A percentile compares a stretch with the other conserved stretches of the same genome.
Conservation (phyloP, 1,140 invertebrate genomes). For the Drosophila eugracilis region DNA sequence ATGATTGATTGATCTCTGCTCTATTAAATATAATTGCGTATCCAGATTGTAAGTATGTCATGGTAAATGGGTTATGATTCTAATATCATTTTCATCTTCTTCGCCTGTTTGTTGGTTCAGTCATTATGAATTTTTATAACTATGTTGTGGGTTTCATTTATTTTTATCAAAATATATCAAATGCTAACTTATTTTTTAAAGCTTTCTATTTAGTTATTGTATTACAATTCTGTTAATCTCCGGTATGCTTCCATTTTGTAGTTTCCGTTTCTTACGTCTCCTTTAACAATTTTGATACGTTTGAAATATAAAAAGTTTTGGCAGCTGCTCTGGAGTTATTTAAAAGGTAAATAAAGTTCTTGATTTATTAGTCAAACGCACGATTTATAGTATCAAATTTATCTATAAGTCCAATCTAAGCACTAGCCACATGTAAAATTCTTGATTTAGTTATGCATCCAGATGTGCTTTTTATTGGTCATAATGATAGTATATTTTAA, state of each 20-base stretch:
- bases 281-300: constrained; percentile 27
- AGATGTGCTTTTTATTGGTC: constrained; percentile 22
- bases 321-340: constrained; percentile 64
- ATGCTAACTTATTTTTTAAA: constrained; percentile 80
- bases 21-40: constrained; percentile 7
- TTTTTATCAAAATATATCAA: constrained; percentile 79
- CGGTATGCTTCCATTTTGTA: constrained; percentile 10
- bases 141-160: constrained; percentile 44
- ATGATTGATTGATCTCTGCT: constrained; percentile 23
- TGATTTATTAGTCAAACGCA: constrained; percentile 17
- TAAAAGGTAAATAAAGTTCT: constrained; percentile 33
- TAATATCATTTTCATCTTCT: constrained; percentile 9
- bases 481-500: constrained; percentile 2
- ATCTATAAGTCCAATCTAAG: constrained; percentile 56
- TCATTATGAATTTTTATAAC: constrained; percentile 63
- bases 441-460: constrained; percentile 15
- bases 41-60: constrained; percentile 23
- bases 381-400: constrained; percentile 50
- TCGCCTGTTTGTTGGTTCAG: constrained; percentile 43
- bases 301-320: constrained; percentile 62
- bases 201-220: constrained; percentile 81
- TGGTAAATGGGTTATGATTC: too few relatives aligned
- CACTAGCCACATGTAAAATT: constrained; percentile 37
- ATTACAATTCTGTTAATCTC: constrained; percentile 63
- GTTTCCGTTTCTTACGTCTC: constrained; percentile 5